These are phyloP conservation scores for Noctua janthe DNA, from an alignment of 2,888 invertebrate species.

Conservation along the genomic window DNA sequence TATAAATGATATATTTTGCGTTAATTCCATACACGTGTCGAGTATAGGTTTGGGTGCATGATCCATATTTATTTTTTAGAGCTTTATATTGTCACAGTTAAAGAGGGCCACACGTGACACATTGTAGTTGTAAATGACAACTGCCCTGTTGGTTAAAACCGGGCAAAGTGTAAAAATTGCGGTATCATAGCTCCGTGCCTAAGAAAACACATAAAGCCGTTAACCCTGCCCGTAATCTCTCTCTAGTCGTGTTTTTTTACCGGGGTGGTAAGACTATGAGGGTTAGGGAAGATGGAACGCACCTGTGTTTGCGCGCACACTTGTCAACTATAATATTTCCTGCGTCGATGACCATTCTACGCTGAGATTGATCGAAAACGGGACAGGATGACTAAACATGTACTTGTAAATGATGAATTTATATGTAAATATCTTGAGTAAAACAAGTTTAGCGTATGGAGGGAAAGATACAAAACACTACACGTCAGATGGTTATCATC, in stretches of 20 bases:
- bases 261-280: neutral
- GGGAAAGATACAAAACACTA: slow-evolving; percentile 13
- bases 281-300: neutral
- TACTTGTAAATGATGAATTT: slow-evolving; percentile 47
- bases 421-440: slow-evolving; percentile 28
- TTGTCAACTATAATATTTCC: neutral
- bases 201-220: neutral
- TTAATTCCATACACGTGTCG: neutral
- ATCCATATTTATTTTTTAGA: neutral
- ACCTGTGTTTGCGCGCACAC: neutral
- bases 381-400: neutral
- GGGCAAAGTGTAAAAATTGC: neutral
- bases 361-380: neutral
- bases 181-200: neutral
- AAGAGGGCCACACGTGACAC: slow-evolving; percentile 50
- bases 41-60: neutral
- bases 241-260: neutral
- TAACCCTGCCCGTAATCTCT: neutral
- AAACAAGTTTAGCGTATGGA: neutral
- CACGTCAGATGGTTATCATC: slow-evolving; percentile 26
- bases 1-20: neutral
- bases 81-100: slow-evolving; percentile 54
- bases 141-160: neutral
- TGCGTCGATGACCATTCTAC: neutral
- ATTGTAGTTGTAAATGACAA: slow-evolving; percentile 32